phyloP scores from a whole-genome alignment of 2,113 vertebrate species.

The Rhinopomastus cyanomelas region DNA sequence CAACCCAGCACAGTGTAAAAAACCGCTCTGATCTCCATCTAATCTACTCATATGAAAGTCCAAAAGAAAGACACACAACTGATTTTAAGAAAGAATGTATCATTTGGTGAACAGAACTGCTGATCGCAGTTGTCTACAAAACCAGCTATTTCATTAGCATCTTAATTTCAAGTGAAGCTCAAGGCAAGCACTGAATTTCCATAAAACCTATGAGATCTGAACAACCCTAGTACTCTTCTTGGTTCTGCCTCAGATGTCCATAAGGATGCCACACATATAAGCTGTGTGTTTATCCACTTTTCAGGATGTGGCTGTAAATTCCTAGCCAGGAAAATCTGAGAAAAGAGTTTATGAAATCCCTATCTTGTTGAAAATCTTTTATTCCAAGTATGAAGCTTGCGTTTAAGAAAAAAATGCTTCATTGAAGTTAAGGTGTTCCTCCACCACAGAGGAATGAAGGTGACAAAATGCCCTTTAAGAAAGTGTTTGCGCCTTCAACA shows the following conservation, averaged over 20 bases:
- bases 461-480: background rate
- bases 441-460: background rate
- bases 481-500: background rate
- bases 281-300: background rate
- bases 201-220: conserved; percentile 4
- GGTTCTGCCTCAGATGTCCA: background rate
- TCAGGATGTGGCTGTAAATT: background rate
- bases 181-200: background rate
- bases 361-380: background rate
- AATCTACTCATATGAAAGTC: background rate
- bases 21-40: background rate
- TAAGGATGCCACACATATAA: background rate
- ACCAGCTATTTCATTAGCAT: conserved; percentile 26
- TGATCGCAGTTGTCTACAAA: background rate
- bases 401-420: background rate
- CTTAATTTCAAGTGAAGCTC: conserved; percentile 9
- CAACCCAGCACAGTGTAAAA: background rate
- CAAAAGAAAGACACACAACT: background rate
- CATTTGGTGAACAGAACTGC: background rate
- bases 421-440: background rate
- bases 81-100: background rate
- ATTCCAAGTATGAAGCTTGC: background rate
- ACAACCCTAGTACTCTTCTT: background rate
- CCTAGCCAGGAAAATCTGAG: background rate
- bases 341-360: conserved; percentile 1